These are phyloP conservation scores for Macrostomum cliftonense DNA, from an alignment of 2,888 invertebrate species.

Conservation along the genomic window DNA sequence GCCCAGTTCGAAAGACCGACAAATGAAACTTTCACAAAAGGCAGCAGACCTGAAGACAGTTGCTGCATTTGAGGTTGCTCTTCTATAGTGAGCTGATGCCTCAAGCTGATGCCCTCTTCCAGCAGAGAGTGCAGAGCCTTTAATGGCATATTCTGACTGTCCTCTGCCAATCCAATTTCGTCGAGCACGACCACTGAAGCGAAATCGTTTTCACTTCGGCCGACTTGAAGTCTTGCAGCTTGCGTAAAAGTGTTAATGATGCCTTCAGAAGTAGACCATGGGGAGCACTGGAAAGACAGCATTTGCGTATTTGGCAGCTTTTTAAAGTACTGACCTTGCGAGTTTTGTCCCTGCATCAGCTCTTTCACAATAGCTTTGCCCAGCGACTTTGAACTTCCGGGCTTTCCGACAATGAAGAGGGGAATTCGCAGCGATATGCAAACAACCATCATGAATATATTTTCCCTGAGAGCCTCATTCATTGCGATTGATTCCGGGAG, in stretches of 20 bases:
- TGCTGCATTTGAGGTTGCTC: constrained; percentile 21
- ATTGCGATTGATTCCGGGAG: constrained; percentile 23
- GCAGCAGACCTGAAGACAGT: background rate
- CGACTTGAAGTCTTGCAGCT: constrained; percentile 26
- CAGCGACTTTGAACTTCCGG: constrained; percentile 33
- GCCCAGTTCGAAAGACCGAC: constrained; percentile 36
- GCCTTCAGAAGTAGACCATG: constrained; percentile 26
- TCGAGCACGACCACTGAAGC: constrained; percentile 29
- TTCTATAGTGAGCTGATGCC: constrained; percentile 17
- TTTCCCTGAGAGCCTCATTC: constrained; percentile 30
- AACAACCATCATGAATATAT: constrained; percentile 33
- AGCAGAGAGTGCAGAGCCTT: constrained; percentile 29
- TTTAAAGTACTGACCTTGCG: background rate
- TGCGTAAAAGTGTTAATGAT: constrained; percentile 25
- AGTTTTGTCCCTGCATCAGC: constrained; percentile 26
- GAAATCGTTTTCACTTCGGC: constrained; percentile 17
- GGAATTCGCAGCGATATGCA: constrained; percentile 32
- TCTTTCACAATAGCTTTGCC: constrained; percentile 32
- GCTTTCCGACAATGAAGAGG: constrained; percentile 34
- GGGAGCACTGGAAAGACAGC: constrained; percentile 32
- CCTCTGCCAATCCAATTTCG: constrained; percentile 30
- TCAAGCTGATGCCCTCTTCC: constrained; percentile 23
- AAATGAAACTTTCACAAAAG: constrained; percentile 22
- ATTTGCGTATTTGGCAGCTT: constrained; percentile 21
- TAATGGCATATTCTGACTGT: constrained; percentile 29